Evolutionary conservation across 2,113 vertebrate genomes (phyloP).

Genomic region (Carassius carassius): DNA sequence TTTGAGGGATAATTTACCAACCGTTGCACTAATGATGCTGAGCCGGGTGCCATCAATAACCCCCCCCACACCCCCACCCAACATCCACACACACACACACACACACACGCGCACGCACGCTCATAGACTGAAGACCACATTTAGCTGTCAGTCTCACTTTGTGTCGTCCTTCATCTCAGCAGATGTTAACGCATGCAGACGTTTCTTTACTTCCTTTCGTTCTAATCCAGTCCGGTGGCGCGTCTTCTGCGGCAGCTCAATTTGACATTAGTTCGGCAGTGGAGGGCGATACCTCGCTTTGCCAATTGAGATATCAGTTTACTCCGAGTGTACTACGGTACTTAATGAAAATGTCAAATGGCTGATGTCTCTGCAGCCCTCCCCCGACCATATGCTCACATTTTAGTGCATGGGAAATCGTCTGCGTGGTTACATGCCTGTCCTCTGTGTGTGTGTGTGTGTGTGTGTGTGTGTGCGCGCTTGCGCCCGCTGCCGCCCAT

Average conservation of each 20-base stretch:
- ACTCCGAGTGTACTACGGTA: conserved; percentile 17
- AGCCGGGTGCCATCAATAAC: conserved; percentile 69
- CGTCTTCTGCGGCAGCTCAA: not conserved
- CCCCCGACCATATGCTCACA: conserved; percentile 66
- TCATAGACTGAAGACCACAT: conserved; percentile 12
- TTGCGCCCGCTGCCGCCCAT: conserved; percentile 49
- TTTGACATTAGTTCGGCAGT: conserved; percentile 7
- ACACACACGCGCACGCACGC: not conserved
- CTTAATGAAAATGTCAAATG: conserved; percentile 34
- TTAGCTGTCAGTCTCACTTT: conserved; percentile 40
- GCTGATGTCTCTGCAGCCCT: conserved; percentile 47
- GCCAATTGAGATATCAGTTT: conserved; percentile 43
- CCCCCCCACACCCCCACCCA: conserved; percentile 49
- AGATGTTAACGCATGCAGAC: not conserved
- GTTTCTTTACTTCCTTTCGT: conserved; percentile 3
- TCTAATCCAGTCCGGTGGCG: conserved; percentile 1
- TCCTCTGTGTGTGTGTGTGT: conserved; percentile 10
- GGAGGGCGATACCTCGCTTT: not conserved
- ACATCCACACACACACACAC: not conserved
- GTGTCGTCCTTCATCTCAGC: conserved; percentile 35
- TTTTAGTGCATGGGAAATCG: conserved; percentile 42
- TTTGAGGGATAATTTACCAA: conserved; percentile 65
- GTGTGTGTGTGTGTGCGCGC: conserved; percentile 34
- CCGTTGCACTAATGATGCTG: conserved; percentile 70
- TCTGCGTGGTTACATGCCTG: not conserved